Percentiles rank a stretch among this genome's conserved stretches.
Conservation (phyloP, 2,888 invertebrate species). For the Latrodectus elegans region DNA sequence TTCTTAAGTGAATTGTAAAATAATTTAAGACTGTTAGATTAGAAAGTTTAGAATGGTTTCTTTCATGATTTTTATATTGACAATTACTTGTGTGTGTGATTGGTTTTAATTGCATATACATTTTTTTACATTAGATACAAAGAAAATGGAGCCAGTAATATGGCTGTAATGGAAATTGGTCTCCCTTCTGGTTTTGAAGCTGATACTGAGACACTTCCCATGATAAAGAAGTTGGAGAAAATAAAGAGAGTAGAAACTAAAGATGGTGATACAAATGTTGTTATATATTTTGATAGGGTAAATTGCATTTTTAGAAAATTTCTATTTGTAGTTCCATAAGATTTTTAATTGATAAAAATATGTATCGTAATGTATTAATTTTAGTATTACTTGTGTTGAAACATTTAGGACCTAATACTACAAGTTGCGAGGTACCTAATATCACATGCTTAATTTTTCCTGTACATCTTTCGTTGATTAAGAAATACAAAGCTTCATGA, state of each 20-base stretch:
- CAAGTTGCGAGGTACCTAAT: no score
- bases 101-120: neutral
- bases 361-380: neutral
- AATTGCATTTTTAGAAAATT: neutral
- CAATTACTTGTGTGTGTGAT: no score
- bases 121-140: constrained; percentile 65
- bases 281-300: constrained; percentile 84
- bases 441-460: no score
- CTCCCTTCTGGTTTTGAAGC: constrained; percentile 92
- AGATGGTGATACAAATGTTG: constrained; percentile 81
- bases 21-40: no score
- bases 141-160: constrained; percentile 78
- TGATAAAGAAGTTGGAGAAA: constrained; percentile 61
- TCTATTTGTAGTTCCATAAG: neutral
- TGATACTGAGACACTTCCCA: constrained; percentile 81
- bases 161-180: constrained; percentile 92
- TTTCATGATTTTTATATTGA: no score
- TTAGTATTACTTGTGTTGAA: neutral
- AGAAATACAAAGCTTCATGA: no score
- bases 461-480: no score
- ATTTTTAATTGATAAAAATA: neutral
- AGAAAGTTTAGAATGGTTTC: no score
- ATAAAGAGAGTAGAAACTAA: constrained; percentile 82
- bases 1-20: no score
- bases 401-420: no score